Percentiles rank a stretch among this genome's conserved stretches.
Evolutionary conservation across 1,140 invertebrate species (phyloP).

Genomic region (Reticulitermes speratus): DNA sequence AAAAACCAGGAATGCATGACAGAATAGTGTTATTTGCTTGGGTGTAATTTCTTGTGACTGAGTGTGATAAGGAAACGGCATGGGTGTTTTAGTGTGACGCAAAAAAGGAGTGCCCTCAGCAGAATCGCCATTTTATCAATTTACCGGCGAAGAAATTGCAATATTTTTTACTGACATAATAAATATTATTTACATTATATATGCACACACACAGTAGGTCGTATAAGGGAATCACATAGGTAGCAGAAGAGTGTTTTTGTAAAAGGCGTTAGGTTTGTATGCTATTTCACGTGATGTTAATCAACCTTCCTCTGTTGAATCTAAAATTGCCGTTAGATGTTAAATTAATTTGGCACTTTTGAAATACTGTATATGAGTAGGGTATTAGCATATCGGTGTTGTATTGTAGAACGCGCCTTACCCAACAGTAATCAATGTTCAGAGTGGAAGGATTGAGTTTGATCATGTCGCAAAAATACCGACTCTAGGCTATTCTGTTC

Average conservation of each 20-base stretch:
- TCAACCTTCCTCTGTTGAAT: slow-evolving; percentile 22
- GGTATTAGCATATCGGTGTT: not conserved
- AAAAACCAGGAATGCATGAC: slow-evolving; percentile 12
- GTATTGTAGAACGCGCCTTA: not conserved
- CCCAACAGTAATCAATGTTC: not conserved
- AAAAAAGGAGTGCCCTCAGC: slow-evolving; percentile 29
- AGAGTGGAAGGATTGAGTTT: too few species aligned
- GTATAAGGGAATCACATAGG: not conserved
- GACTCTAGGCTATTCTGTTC: too few species aligned
- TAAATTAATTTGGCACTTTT: not conserved
- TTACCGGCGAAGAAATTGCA: slow-evolving; percentile 27
- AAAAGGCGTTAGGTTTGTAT: not conserved
- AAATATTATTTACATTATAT: not conserved
- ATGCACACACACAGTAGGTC: not conserved
- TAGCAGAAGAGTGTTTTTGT: not conserved
- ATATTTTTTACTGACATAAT: not conserved
- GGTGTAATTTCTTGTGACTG: not conserved
- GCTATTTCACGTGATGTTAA: slow-evolving; percentile 19
- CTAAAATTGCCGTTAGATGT: not conserved
- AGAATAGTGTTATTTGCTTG: slow-evolving; percentile 3
- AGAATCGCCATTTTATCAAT: slow-evolving; percentile 29
- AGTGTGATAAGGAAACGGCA: not conserved
- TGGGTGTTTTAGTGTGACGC: slow-evolving; percentile 23
- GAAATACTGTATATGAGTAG: not conserved
- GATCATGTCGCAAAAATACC: too few species aligned